A percentile compares a stretch with the other conserved stretches of the same genome.
phyloP scores from a whole-genome alignment of 2,888 invertebrate genomes.

The Papilio protenor region DNA sequence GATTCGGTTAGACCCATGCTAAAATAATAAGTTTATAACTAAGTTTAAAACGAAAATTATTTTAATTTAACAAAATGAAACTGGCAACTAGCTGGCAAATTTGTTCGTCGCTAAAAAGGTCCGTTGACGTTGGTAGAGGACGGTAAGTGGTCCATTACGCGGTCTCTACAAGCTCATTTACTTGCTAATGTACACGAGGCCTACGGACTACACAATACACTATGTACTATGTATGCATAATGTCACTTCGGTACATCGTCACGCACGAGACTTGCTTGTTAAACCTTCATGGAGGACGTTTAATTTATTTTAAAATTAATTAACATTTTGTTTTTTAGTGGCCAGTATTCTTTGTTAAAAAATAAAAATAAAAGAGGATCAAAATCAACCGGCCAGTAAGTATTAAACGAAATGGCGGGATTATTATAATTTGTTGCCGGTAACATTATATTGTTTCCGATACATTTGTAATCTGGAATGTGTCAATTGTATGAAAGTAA shows the following conservation, averaged over 20 bases:
- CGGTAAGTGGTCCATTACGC: constrained; percentile 17
- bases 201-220: constrained; percentile 12
- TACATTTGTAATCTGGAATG: constrained; percentile 26
- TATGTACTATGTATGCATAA: constrained; percentile 15
- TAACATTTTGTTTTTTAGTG: not conserved
- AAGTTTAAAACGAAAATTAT: not conserved
- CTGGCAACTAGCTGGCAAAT: constrained; percentile 1
- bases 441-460: constrained; percentile 20
- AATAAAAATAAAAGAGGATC: not conserved
- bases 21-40: not conserved
- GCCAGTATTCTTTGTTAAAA: not conserved
- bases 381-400: not conserved
- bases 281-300: constrained; percentile 1
- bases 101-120: constrained; percentile 8
- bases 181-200: constrained; percentile 28
- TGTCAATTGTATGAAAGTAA: constrained; percentile 35
- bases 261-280: constrained; percentile 20
- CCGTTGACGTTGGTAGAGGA: constrained; percentile 10
- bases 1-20: not conserved
- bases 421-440: constrained; percentile 1
- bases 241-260: constrained; percentile 17
- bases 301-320: constrained; percentile 14
- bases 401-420: not conserved
- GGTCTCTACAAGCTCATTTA: constrained; percentile 21
- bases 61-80: not conserved